Percentiles rank a stretch among this genome's conserved stretches.
Conservation (phyloP, 35 echinoderm and acorn worm genomes). For the Lytechinus variegatus region DNA sequence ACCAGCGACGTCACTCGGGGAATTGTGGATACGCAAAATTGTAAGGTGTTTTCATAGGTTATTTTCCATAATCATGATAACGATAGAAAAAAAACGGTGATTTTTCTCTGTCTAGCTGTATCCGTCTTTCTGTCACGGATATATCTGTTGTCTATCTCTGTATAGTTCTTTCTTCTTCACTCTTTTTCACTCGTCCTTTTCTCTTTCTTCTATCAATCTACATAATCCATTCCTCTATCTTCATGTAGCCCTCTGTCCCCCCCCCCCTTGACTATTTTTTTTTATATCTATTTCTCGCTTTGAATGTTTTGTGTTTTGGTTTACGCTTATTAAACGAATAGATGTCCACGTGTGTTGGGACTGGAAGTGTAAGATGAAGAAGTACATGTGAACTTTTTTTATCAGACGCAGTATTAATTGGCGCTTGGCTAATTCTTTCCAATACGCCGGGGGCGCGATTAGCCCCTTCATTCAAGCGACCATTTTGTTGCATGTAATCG, state of each 20-base stretch:
- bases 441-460: constrained; percentile 24
- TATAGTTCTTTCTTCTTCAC: too few relatives aligned
- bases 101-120: too few relatives aligned
- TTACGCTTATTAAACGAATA: neutral
- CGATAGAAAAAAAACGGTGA: neutral
- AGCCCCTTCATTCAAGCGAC: neutral
- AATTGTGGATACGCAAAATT: neutral
- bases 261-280: neutral
- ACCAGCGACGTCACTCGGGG: neutral
- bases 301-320: neutral
- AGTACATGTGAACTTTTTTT: constrained; percentile 4
- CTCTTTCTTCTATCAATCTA: too few relatives aligned
- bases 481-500: constrained; percentile 28
- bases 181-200: too few relatives aligned
- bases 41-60: neutral
- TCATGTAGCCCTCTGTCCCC: neutral
- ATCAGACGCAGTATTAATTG: constrained; percentile 3
- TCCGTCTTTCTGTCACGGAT: too few relatives aligned
- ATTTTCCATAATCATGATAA: neutral
- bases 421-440: constrained; percentile 23
- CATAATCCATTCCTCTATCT: neutral
- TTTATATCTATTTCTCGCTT: neutral
- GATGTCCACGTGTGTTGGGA: neutral
- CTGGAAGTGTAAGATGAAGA: neutral
- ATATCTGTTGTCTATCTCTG: too few relatives aligned